Evolutionary conservation across 2,888 invertebrate genomes (phyloP), one percentile per base, ranked within the genome.

Genomic region (Axea sp.): DNA sequence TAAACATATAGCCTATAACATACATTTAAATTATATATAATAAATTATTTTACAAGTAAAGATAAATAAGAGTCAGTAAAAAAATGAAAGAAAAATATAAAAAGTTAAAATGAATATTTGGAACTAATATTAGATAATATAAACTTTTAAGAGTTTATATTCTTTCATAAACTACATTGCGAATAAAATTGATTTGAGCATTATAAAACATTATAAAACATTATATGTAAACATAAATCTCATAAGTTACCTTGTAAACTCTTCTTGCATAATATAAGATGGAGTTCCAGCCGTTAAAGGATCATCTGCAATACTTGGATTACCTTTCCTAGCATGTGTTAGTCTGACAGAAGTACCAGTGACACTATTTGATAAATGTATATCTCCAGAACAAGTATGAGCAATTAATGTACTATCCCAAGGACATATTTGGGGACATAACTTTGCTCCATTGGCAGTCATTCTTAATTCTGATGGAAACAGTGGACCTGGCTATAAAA

Each of bases 201-300:
- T n/a, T n/a, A n/a, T n/a, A n/a, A n/a, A n/a, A n/a, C n/a, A n/a
- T n/a, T n/a, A n/a, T n/a, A n/a, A n/a, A n/a, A n/a, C n/a, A n/a
- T 19, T 19, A 19, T 19, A 19, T 3, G 19, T 19, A 19, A 19
- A 19, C 4, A 4, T 19, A 19, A 3, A 19, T 19, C 4, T n/a
- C 28, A 2, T 45, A 45, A 12, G 14, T 5, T 71, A 87, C 87
- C 87, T 83, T 7, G 83, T 84, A 88, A 99, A 98, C 89, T 99
- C 99, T 87, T 99, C 99, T 88, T 99, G 99, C 86, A 97, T 97
- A 0, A 99, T 97, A 88, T 98, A 99, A 0, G 97, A 97, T 0
- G 99, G 98, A n/a, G 96, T 94, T 0, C 99, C 99, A 0, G 98
- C 96, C 81, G 94, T 95, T 0, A 93, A 88, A 0, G 96, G 96